Evolutionary conservation across 2,888 invertebrate genomes (phyloP).

Genomic region (Metallyticus violacea): DNA sequence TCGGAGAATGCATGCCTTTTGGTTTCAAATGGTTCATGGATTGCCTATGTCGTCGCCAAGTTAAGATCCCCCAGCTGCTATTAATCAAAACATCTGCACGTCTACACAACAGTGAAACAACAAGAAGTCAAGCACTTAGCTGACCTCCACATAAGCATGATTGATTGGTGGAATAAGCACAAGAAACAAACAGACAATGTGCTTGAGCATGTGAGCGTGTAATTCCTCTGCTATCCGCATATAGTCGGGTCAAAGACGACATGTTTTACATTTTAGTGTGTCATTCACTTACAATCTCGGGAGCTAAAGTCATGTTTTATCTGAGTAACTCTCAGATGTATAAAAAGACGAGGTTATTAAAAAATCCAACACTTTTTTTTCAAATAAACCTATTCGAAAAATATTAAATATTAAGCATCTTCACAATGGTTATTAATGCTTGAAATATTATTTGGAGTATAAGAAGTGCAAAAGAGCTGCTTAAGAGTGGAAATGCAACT

Average conservation of each 20-base stretch:
- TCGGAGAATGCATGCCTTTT: background rate
- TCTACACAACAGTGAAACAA: background rate
- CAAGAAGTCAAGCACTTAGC: background rate
- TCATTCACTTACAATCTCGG: background rate
- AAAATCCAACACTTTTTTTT: too few species aligned
- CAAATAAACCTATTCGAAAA: too few species aligned
- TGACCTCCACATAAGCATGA: background rate
- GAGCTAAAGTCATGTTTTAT: too few species aligned
- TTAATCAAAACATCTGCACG: background rate
- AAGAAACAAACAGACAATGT: background rate
- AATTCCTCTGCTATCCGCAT: background rate
- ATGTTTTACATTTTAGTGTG: background rate
- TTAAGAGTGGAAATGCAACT: too few species aligned
- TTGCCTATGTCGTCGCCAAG: background rate
- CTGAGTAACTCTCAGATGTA: too few species aligned
- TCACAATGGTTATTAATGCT: too few species aligned
- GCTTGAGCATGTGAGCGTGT: background rate
- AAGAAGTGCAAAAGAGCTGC: too few species aligned
- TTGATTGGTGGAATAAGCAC: background rate
- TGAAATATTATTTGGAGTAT: too few species aligned
- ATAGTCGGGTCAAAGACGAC: background rate
- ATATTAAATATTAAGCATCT: too few species aligned
- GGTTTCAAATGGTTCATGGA: background rate
- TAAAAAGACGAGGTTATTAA: too few species aligned
- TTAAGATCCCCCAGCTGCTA: background rate